phyloP scores from a whole-genome alignment of 2,797 vertebrate genomes.

The Labeo calbasu region DNA sequence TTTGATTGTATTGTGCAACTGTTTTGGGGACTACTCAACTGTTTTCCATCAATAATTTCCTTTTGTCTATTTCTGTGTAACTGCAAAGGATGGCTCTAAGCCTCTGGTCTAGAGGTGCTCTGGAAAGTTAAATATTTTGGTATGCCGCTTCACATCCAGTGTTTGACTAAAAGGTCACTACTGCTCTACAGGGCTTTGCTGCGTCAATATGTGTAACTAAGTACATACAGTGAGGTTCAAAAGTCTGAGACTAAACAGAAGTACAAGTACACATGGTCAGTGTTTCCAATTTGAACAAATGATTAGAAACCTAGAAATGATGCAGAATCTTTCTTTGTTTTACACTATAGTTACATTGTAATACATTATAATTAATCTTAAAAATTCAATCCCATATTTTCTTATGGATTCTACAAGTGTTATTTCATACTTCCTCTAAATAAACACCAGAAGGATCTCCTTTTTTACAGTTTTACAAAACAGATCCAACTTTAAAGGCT shows the following conservation, averaged over 20 bases:
- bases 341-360: no score
- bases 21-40: background rate
- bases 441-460: background rate
- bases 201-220: background rate
- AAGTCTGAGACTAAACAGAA: background rate
- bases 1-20: background rate
- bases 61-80: constrained; percentile 7
- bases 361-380: no score
- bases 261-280: background rate
- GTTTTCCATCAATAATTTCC: constrained; percentile 8
- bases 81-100: background rate
- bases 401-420: background rate
- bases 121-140: constrained; percentile 42
- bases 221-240: constrained; percentile 2
- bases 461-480: background rate
- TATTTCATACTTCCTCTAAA: background rate
- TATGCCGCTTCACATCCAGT: background rate
- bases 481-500: background rate
- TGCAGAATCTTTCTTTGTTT: background rate
- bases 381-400: no score
- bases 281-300: background rate
- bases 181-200: constrained; percentile 11
- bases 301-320: background rate
- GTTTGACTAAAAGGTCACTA: constrained; percentile 30
- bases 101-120: constrained; percentile 1